A percentile compares a stretch with the other conserved stretches of the same genome.
phyloP scores from a whole-genome alignment of 2,888 invertebrate species.

The Lasioglossum figueresi region DNA sequence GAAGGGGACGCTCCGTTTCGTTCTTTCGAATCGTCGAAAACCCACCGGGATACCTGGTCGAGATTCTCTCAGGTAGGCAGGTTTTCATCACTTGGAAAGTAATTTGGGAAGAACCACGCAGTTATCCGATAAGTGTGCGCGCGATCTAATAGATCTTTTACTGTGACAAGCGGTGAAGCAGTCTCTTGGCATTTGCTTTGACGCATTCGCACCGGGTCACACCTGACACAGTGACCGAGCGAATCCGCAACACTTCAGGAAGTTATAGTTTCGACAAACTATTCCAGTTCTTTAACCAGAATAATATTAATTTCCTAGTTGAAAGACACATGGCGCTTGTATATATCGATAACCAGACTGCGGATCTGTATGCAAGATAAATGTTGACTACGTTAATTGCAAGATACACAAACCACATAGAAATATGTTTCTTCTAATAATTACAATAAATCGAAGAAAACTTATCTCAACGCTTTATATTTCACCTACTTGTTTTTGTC shows the following conservation, averaged over 20 bases:
- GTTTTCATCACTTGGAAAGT: neutral
- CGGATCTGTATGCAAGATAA: too few relatives aligned
- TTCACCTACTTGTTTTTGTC: too few relatives aligned
- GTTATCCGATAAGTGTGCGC: neutral
- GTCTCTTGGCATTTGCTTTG: neutral
- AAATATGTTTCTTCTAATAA: neutral
- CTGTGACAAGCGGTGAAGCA: neutral
- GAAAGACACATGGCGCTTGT: neutral
- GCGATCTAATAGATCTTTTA: neutral
- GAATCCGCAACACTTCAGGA: neutral
- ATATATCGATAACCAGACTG: too few relatives aligned
- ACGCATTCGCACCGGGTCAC: neutral
- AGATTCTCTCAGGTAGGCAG: conserved; percentile 34
- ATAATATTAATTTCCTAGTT: neutral
- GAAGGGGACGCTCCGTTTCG: conserved; percentile 54
- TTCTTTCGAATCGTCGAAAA: conserved; percentile 35
- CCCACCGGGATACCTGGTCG: neutral
- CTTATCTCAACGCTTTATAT: too few relatives aligned
- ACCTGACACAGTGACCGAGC: neutral
- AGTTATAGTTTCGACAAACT: neutral
- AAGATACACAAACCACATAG: neutral
- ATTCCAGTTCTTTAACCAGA: neutral
- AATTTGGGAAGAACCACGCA: neutral
- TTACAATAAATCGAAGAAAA: neutral
- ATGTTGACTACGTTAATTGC: too few relatives aligned